These are phyloP conservation scores for Acrobasis suavella DNA, from an alignment of 2,888 invertebrate genomes.

Conservation along the genomic window DNA sequence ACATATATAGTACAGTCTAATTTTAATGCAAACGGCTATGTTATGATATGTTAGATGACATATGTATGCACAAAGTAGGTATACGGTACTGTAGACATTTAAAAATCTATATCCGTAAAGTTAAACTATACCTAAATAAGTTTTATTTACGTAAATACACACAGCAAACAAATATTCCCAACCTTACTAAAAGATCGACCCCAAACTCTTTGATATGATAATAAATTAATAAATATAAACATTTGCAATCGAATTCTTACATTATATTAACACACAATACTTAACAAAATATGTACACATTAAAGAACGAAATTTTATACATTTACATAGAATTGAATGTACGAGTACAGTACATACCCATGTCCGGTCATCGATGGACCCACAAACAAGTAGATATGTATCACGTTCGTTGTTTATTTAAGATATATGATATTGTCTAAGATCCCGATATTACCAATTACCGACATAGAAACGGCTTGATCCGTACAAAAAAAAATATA, in stretches of 20 bases:
- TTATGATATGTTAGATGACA: too few species aligned
- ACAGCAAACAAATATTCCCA: neutral
- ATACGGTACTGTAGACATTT: neutral
- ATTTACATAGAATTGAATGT: neutral
- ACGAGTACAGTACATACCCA: too few species aligned
- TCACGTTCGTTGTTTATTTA: too few species aligned
- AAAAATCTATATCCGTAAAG: neutral
- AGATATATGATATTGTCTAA: too few species aligned
- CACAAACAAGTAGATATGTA: too few species aligned
- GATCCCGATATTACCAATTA: too few species aligned
- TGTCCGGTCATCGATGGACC: too few species aligned
- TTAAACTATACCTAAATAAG: slow-evolving; percentile 1
- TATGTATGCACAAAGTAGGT: neutral
- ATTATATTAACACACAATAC: neutral
- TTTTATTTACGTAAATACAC: neutral
- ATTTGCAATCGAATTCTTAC: neutral
- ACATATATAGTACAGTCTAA: too few species aligned
- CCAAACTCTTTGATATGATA: neutral
- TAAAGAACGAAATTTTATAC: neutral
- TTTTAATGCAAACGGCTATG: too few species aligned
- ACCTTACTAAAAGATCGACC: neutral
- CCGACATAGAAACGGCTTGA: too few species aligned
- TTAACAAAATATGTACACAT: neutral
- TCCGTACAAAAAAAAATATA: too few species aligned
- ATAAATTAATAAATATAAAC: neutral